Evolutionary conservation across 1,140 invertebrate genomes (phyloP), one percentile per base, ranked within the genome.

Genomic region (Drosophila sturtevanti): DNA sequence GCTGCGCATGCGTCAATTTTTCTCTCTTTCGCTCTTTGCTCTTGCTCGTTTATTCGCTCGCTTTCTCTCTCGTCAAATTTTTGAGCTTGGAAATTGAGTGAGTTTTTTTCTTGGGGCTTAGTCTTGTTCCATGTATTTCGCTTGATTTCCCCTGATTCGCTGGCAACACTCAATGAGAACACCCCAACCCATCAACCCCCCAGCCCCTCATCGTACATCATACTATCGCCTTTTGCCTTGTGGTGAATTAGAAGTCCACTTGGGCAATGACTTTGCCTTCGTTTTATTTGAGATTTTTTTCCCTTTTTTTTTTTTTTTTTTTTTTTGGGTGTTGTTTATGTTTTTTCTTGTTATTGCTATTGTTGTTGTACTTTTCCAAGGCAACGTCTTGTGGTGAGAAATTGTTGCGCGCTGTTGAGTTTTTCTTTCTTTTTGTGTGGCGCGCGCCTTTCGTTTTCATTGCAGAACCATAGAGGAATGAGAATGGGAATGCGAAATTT

Each of bases 131-230:
- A 85, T 85, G 16, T 85, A 85, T 81, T 67, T 68, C 18, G 44
- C 18, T 18, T 60, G 70, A 86, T 86, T 86, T 86, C 82, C 82
- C 82, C 82, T 86, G 82, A 86, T 86, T 86, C 82, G 82, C 63
- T 77, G 78, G 55, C 64, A 41, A 4, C 34, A 73, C 81, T 85
- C 81, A 86, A 84, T 44, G 59, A 44, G 67, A 35, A 18, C 11
- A 10, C 16, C 14, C 14, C 34, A 55, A 24, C 18, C 51, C 51
- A 21, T 27, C 12, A n/a, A n/a, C 21, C 65, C 38, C 21, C 35
- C 41, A 35, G 37, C 66, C 51, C 61, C 27, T 6, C 27, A 6
- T 6, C 27, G 7, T 31, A 31, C 27, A 6, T n/a, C 27, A 6
- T 31, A 6, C 27, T 52, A 61, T 35, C 75, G 12, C 14, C 71